A percentile compares a stretch with the other conserved stretches of the same genome.
Conservation (phyloP, 2,888 invertebrate species). For the Tanypteryx hageni region DNA sequence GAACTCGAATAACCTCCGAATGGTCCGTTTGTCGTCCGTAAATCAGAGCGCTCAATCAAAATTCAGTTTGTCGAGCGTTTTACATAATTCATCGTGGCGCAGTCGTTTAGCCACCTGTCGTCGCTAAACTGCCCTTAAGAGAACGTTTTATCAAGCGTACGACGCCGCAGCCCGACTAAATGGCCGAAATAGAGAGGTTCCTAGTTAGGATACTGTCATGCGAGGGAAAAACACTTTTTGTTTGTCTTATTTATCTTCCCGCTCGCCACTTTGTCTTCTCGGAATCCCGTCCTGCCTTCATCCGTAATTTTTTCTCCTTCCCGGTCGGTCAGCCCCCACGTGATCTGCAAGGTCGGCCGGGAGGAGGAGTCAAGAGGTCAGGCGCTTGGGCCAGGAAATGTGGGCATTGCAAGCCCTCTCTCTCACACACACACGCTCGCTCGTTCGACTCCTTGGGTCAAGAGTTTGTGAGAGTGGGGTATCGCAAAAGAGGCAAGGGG, state of each 20-base stretch:
- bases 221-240: neutral
- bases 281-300: neutral
- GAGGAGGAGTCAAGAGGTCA: slow-evolving; percentile 24
- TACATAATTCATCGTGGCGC: neutral
- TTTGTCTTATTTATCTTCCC: slow-evolving; percentile 11
- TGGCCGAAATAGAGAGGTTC: neutral
- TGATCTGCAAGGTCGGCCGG: neutral
- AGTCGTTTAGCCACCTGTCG: neutral
- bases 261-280: slow-evolving; percentile 7
- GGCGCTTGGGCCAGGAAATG: neutral
- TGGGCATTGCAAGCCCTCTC: neutral
- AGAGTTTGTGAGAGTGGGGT: neutral
- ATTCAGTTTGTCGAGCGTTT: neutral
- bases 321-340: neutral
- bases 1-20: neutral
- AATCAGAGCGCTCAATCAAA: neutral
- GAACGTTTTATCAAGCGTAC: neutral
- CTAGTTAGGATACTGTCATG: neutral
- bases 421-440: neutral
- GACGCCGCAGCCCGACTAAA: neutral
- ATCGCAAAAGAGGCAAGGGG: neutral
- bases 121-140: neutral
- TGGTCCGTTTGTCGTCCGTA: neutral
- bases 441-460: neutral
- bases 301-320: neutral